Evolutionary conservation across 23 tunicate genomes (phyloP).

Genomic region (Botrylloides violaceus): DNA sequence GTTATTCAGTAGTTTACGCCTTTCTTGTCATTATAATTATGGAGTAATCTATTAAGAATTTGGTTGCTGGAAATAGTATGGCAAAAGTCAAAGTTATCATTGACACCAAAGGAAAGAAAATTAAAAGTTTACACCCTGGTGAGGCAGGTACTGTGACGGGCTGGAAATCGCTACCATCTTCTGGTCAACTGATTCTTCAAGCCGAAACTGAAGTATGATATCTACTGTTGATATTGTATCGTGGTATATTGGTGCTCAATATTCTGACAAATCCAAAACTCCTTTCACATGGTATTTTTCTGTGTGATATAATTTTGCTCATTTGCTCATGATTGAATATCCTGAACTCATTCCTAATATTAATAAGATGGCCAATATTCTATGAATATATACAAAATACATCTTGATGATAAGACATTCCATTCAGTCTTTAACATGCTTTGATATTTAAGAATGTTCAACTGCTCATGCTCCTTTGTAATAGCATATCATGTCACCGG

Average conservation of each 20-base stretch:
- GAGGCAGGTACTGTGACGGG: constrained; percentile 49
- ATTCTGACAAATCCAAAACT: no score
- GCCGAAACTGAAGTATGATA: constrained; percentile 42
- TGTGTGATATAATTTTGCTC: no score
- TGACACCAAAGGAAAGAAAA: constrained; percentile 29
- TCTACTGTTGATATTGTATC: background rate
- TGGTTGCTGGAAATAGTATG: constrained; percentile 61
- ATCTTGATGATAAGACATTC: no score
- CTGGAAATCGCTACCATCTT: constrained; percentile 56
- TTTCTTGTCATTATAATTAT: background rate
- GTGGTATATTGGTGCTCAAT: background rate
- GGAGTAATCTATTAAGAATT: constrained; percentile 13
- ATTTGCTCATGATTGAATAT: no score
- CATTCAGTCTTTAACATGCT: no score
- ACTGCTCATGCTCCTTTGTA: no score
- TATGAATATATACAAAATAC: no score
- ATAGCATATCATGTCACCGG: no score
- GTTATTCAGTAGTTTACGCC: background rate
- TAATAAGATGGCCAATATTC: no score
- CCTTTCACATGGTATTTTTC: no score
- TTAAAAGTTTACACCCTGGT: constrained; percentile 36
- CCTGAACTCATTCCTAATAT: no score
- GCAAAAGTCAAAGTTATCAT: constrained; percentile 51
- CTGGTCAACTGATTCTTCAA: constrained; percentile 53
- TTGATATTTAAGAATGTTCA: no score